Percentiles rank a stretch among this genome's conserved stretches.
phyloP scores from a whole-genome alignment of 2,888 invertebrate genomes.

The Furcula furcula region DNA sequence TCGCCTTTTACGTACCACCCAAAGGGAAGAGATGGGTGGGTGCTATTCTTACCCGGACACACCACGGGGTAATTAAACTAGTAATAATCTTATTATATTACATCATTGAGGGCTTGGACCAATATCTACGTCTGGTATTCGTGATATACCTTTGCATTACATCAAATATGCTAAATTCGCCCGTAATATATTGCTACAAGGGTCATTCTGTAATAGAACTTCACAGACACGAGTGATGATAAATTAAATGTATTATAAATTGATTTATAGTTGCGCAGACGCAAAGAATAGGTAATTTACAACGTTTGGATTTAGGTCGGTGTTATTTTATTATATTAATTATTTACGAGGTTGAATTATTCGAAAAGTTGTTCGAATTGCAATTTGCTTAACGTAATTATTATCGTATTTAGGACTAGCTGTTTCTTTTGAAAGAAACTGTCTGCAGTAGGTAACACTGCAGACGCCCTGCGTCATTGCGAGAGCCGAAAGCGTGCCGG shows the following conservation, averaged over 20 bases:
- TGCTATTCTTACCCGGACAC: too few relatives aligned
- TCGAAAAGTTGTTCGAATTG: constrained; percentile 1
- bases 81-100: too few relatives aligned
- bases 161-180: constrained; percentile 7
- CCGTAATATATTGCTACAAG: constrained; percentile 10
- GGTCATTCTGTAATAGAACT: constrained; percentile 13
- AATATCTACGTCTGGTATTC: not conserved
- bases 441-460: too few relatives aligned
- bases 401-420: too few relatives aligned
- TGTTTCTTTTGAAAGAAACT: too few relatives aligned
- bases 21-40: too few relatives aligned
- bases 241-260: constrained; percentile 33
- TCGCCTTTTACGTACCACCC: too few relatives aligned
- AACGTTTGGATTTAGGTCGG: constrained; percentile 22
- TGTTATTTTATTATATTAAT: constrained; percentile 18
- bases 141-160: not conserved
- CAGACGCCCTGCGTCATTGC: too few relatives aligned
- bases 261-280: constrained; percentile 21
- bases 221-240: constrained; percentile 27
- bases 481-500: too few relatives aligned
- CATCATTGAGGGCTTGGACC: too few relatives aligned
- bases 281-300: constrained; percentile 28
- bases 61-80: too few relatives aligned
- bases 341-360: constrained; percentile 2
- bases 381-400: too few relatives aligned